phyloP scores from a whole-genome alignment of 2,113 vertebrate species.

The Cyanoliseus patagonus region DNA sequence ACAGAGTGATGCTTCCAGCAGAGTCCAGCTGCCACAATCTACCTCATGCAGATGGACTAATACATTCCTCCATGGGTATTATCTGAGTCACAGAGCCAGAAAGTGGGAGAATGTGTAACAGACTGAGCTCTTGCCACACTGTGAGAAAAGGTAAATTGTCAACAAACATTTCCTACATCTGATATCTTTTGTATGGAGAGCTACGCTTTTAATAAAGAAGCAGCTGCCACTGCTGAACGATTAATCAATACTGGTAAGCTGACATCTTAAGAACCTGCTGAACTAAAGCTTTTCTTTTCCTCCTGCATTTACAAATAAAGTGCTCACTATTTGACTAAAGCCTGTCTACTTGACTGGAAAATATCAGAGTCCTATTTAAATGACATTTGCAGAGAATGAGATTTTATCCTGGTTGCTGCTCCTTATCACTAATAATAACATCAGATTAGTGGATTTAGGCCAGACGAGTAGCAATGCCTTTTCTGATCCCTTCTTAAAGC shows the following conservation, averaged over 20 bases:
- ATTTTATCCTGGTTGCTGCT: constrained; percentile 77
- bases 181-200: constrained; percentile 64
- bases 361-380: constrained; percentile 80
- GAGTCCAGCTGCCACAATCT: constrained; percentile 22
- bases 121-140: neutral
- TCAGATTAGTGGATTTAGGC: constrained; percentile 83
- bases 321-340: constrained; percentile 77
- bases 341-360: constrained; percentile 76
- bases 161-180: constrained; percentile 73
- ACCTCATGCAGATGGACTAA: constrained; percentile 18
- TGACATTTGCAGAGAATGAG: constrained; percentile 78
- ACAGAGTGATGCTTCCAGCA: neutral
- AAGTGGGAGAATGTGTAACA: neutral
- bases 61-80: constrained; percentile 10
- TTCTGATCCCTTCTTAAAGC: constrained; percentile 77
- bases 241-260: constrained; percentile 79
- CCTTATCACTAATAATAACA: constrained; percentile 82
- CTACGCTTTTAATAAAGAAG: constrained; percentile 77
- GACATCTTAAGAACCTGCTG: constrained; percentile 76
- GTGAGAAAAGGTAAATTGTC: constrained; percentile 66
- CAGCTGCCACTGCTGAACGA: constrained; percentile 73
- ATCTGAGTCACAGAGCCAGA: neutral
- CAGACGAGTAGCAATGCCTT: constrained; percentile 71
- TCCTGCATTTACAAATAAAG: constrained; percentile 78
- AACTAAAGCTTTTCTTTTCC: constrained; percentile 73